These are phyloP conservation scores for Pammene fasciana DNA, from an alignment of 2,888 invertebrate genomes.

Conservation along the genomic window DNA sequence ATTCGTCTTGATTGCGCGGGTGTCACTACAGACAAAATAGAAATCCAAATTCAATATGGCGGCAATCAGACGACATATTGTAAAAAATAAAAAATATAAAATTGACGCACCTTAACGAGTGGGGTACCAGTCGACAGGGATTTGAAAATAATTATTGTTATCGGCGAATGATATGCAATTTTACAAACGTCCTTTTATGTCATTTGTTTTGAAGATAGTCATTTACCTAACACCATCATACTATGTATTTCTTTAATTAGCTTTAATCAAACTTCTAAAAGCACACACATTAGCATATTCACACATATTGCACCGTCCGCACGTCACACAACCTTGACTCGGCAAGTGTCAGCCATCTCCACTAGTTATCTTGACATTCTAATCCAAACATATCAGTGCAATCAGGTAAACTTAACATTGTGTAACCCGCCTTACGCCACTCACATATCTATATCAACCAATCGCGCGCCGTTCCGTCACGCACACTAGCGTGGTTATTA, in stretches of 20 bases:
- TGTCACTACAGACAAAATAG: too few species aligned
- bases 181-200: too few species aligned
- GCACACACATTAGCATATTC: neutral
- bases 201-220: neutral
- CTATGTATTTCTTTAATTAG: too few species aligned
- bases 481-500: constrained; percentile 8
- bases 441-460: neutral
- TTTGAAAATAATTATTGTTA: too few species aligned
- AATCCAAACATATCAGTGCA: constrained; percentile 26
- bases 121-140: too few species aligned
- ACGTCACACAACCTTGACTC: constrained; percentile 10
- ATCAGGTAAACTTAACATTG: constrained; percentile 22
- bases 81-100: too few species aligned
- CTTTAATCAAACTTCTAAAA: too few species aligned
- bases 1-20: too few species aligned
- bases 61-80: too few species aligned
- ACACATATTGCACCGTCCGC: constrained; percentile 8
- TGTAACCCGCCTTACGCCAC: constrained; percentile 33
- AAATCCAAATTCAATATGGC: too few species aligned
- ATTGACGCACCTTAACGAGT: too few species aligned
- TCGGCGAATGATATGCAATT: too few species aligned
- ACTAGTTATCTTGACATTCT: constrained; percentile 15
- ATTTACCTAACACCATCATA: neutral
- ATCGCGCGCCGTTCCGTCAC: constrained; percentile 14
- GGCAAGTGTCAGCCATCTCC: constrained; percentile 6